phyloP scores from a whole-genome alignment of 2,113 vertebrate species.

The Bothrops jararaca region DNA sequence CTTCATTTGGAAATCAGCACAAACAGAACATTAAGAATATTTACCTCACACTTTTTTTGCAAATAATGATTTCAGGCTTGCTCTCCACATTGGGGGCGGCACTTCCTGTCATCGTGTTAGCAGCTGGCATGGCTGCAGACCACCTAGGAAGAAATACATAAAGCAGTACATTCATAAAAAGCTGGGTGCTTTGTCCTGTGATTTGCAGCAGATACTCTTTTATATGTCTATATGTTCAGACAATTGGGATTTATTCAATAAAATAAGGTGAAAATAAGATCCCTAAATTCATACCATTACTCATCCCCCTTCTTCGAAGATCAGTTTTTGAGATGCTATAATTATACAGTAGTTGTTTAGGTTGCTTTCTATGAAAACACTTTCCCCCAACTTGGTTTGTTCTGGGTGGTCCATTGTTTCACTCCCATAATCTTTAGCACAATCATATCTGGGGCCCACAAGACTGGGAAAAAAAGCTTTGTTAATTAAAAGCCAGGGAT shows the following conservation, averaged over 20 bases:
- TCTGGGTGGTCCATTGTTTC: neutral
- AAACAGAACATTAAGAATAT: slow-evolving; percentile 13
- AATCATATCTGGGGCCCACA: neutral
- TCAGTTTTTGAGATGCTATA: neutral
- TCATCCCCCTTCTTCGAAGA: neutral
- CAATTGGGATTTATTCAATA: neutral
- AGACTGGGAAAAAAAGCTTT: neutral
- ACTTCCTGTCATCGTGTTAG: slow-evolving; percentile 89
- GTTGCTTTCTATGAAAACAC: neutral
- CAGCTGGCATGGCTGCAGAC: slow-evolving; percentile 72
- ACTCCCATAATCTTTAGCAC: neutral
- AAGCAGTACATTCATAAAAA: slow-evolving; percentile 21
- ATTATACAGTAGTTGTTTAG: neutral
- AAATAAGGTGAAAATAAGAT: neutral
- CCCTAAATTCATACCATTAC: neutral
- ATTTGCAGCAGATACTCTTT: neutral
- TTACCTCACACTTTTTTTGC: slow-evolving; percentile 78
- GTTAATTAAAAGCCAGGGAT: neutral
- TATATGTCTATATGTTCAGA: neutral
- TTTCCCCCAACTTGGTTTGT: neutral
- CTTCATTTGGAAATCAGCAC: neutral
- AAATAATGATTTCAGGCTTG: slow-evolving; percentile 77
- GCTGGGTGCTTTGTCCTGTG: neutral
- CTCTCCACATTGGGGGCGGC: slow-evolving; percentile 78
- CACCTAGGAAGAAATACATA: slow-evolving; percentile 50